Conservation (phyloP, 2,113 vertebrate genomes). For the Uria aalge region DNA sequence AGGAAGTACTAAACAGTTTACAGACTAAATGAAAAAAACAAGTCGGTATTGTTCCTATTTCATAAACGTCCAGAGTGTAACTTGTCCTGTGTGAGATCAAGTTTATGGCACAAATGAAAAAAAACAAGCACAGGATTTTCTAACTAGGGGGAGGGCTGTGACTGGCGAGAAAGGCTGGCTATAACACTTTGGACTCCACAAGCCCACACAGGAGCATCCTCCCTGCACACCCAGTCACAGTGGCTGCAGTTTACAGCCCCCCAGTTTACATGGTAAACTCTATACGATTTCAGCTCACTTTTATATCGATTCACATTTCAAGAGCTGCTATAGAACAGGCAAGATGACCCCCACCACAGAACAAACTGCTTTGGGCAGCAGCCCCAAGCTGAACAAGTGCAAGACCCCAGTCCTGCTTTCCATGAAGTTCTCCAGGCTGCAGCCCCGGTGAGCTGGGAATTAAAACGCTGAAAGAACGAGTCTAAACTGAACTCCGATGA, state of each 20-base stretch:
- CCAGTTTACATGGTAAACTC: background rate
- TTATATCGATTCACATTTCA: background rate
- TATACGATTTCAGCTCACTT: background rate
- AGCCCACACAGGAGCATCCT: background rate
- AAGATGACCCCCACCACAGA: background rate
- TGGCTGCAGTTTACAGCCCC: background rate
- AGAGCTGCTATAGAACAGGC: background rate
- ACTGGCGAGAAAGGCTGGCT: background rate
- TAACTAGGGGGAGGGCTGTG: background rate
- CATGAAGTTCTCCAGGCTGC: background rate
- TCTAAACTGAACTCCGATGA: background rate
- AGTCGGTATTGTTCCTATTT: background rate
- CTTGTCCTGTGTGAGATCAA: background rate
- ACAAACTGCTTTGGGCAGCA: background rate
- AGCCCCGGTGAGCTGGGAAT: background rate
- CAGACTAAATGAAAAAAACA: background rate
- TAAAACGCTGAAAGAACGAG: background rate
- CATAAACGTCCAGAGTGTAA: background rate
- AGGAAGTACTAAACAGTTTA: background rate
- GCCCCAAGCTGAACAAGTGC: background rate
- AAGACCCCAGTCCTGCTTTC: background rate
- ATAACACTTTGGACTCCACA: background rate
- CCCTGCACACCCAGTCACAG: background rate
- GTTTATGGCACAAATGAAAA: background rate
- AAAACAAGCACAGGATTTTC: background rate